These are phyloP conservation scores for Aphaenogaster ashmeadi DNA, from an alignment of 1,140 invertebrate species.

Conservation along the genomic window DNA sequence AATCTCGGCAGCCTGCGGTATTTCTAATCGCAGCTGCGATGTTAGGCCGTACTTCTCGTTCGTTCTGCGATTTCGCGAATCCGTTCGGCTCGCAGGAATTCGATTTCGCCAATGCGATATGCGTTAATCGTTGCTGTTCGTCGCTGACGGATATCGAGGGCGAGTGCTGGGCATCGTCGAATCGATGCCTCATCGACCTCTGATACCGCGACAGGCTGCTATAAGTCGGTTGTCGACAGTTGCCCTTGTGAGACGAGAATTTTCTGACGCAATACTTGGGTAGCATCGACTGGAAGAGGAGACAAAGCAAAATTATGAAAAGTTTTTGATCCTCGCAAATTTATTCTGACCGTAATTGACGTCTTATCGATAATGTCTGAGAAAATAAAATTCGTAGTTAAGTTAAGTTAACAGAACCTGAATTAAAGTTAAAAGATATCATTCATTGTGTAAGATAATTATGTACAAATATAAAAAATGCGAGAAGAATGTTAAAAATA, in stretches of 20 bases:
- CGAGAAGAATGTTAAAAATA: not conserved
- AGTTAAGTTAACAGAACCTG: not conserved
- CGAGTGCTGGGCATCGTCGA: conserved; percentile 71
- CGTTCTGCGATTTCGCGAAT: not conserved
- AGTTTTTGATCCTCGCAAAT: not conserved
- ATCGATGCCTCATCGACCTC: conserved; percentile 68
- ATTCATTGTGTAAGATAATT: too few relatives aligned
- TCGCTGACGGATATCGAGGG: conserved; percentile 80
- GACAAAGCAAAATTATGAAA: not conserved
- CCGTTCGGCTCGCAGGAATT: conserved; percentile 41
- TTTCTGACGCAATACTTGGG: conserved; percentile 83
- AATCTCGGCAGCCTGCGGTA: conserved; percentile 37
- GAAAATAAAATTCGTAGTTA: not conserved
- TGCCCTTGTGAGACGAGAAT: conserved; percentile 72
- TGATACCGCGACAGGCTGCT: conserved; percentile 80
- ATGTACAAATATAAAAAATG: not conserved
- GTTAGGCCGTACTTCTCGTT: not conserved
- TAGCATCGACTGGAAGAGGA: conserved; percentile 83
- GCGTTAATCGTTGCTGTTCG: conserved; percentile 78
- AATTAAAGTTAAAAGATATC: not conserved
- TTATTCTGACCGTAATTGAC: not conserved
- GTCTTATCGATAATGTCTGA: not conserved
- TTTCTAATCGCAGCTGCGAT: not conserved
- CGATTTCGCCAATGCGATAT: not conserved
- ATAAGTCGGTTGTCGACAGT: conserved; percentile 78